phyloP scores from a whole-genome alignment of 2,113 vertebrate genomes.

The Strigops habroptila region DNA sequence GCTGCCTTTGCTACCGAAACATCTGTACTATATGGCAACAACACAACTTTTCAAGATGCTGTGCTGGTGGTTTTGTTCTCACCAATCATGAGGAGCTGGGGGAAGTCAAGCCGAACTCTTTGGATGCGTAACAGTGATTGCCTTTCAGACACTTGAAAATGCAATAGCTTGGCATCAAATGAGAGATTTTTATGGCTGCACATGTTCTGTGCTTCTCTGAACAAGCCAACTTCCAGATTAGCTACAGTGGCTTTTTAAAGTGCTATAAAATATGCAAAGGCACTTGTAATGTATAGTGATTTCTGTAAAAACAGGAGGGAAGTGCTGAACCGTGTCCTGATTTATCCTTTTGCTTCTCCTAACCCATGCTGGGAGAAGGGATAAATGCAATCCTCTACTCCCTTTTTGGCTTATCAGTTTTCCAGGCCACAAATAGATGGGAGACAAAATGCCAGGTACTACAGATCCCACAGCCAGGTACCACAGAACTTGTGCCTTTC shows the following conservation, averaged over 20 bases:
- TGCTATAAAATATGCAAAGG: constrained; percentile 49
- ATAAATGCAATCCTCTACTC: background rate
- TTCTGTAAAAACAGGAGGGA: constrained; percentile 27
- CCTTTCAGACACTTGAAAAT: constrained; percentile 32
- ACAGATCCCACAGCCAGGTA: background rate
- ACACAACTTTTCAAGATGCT: background rate
- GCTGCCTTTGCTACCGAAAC: background rate
- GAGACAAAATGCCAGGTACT: background rate
- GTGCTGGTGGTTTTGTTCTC: background rate
- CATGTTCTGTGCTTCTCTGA: constrained; percentile 38
- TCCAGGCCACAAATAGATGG: background rate
- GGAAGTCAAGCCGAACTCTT: background rate
- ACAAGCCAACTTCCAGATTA: constrained; percentile 48
- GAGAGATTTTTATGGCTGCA: constrained; percentile 50
- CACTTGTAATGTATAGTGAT: constrained; percentile 32
- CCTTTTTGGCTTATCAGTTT: background rate
- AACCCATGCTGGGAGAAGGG: background rate
- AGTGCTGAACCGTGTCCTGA: constrained; percentile 22
- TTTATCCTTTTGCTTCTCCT: constrained; percentile 15
- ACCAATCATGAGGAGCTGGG: background rate
- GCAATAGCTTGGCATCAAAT: constrained; percentile 32
- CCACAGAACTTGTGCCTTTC: background rate
- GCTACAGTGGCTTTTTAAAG: constrained; percentile 23
- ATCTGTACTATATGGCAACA: background rate
- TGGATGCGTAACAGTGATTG: background rate